phyloP scores from a whole-genome alignment of 2,113 vertebrate species.

The pig (Sus scrofa) region T2T-Sscrofa CM000817.6:9039001-9039500 shows the following conservation, averaged over 20 bases:
- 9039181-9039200: background rate
- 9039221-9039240: slow-evolving; percentile 45
- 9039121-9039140: background rate
- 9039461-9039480: slow-evolving; percentile 57
- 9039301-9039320: slow-evolving; percentile 60
- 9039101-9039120: background rate
- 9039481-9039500: slow-evolving; percentile 82
- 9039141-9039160: background rate
- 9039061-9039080: background rate
- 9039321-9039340: slow-evolving; percentile 78
- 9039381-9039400: slow-evolving; percentile 82
- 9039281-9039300: slow-evolving; percentile 84
- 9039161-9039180: background rate
- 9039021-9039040: background rate
- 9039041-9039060: background rate
- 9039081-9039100: background rate
- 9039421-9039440: slow-evolving; percentile 86
- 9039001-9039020: background rate
- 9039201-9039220: background rate
- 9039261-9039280: slow-evolving; percentile 82
- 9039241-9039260: slow-evolving; percentile 73
- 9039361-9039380: slow-evolving; percentile 78
- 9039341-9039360: slow-evolving; percentile 81
- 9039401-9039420: slow-evolving; percentile 89
- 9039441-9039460: slow-evolving; percentile 79